Base-by-base conservation (phyloP, 2,797 vertebrate genomes). In the Schizopygopsis pylzovi region DNA sequence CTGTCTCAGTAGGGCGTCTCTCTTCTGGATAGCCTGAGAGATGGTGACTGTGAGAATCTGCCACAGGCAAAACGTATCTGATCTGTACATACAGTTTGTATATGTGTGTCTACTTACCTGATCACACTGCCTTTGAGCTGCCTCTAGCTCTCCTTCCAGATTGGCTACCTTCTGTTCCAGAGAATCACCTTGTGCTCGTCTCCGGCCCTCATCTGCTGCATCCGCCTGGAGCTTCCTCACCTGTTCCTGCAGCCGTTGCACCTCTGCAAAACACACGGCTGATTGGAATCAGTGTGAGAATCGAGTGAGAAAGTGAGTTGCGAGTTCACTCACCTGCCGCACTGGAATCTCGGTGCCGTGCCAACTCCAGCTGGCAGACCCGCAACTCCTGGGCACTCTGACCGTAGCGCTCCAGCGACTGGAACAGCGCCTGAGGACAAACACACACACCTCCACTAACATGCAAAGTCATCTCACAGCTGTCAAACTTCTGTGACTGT, bases 401-500 rank as follows among this genome's bases (percentile, higher is more conserved):
- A 86, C 93, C 90, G 73, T 91, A 92, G 90, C 91, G 93, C 79
- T 93, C 91, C 81, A 87, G 88, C n/a, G 94, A 87, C 89, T 90
- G 83, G 87, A 90, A 87, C 73, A 91, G 85, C n/a, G 84, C 86
- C 91, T 92, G 85, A 65, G 28, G 84, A 86, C 84, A 86, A 76
- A 71, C 89, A 49, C 20, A 86, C 87, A 89, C 82, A 81, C 54
- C 84, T 78, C 78, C 56, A 86, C 82, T 84, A 18, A 89, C 85
- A 88, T 86, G 88, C 79, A 70, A 76, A 63, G 61, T 88, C 92
- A 91, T 94, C 93, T 91, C 89, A 87, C 89, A 90, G 89, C 92
- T 94, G 94, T 95, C 95, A 93, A 89, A 92, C 86, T 91, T 87
- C 90, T 89, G 87, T 90, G 88, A 86, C 91, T 92, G 91, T 92